Conservation (phyloP, 2,888 invertebrate genomes). For the Herminia tarsipennalis region DNA sequence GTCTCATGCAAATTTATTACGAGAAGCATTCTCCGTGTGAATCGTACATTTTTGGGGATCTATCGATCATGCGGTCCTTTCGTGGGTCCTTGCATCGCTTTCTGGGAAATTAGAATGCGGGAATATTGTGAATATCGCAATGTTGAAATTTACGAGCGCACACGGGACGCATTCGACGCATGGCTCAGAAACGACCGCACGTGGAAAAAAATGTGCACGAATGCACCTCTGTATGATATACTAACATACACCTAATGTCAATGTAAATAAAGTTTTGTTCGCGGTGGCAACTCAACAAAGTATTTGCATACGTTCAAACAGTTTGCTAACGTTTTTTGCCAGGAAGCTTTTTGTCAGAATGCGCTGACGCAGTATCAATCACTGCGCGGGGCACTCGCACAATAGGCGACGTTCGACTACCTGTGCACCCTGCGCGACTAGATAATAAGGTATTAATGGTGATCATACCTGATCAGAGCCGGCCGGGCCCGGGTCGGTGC, state of each 20-base stretch:
- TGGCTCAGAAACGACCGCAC: constrained; percentile 17
- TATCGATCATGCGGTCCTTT: constrained; percentile 14
- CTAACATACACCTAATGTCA: not conserved
- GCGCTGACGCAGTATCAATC: constrained; percentile 44
- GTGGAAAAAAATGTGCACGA: constrained; percentile 20
- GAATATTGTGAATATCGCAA: constrained; percentile 15
- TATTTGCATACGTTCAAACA: constrained; percentile 51
- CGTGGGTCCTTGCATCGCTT: constrained; percentile 5
- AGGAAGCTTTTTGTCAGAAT: constrained; percentile 49
- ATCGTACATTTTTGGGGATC: constrained; percentile 5
- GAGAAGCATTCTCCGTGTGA: constrained; percentile 1
- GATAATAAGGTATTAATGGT: constrained; percentile 13
- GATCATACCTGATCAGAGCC: constrained; percentile 3
- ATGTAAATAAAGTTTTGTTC: not conserved
- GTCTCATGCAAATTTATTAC: constrained; percentile 9
- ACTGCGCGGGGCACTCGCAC: constrained; percentile 33
- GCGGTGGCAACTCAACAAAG: constrained; percentile 26
- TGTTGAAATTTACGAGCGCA: constrained; percentile 40
- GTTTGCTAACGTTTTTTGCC: constrained; percentile 45
- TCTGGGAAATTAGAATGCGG: constrained; percentile 24
- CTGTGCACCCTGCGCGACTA: constrained; percentile 26
- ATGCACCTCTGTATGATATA: too few species aligned
- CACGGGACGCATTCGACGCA: constrained; percentile 36
- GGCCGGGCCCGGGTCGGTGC: too few species aligned
- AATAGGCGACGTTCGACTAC: constrained; percentile 38